A percentile compares a stretch with the other conserved stretches of the same genome.
Evolutionary conservation across 2,113 vertebrate genomes (phyloP).

Genomic region (Microtus pennsylvanicus): DNA sequence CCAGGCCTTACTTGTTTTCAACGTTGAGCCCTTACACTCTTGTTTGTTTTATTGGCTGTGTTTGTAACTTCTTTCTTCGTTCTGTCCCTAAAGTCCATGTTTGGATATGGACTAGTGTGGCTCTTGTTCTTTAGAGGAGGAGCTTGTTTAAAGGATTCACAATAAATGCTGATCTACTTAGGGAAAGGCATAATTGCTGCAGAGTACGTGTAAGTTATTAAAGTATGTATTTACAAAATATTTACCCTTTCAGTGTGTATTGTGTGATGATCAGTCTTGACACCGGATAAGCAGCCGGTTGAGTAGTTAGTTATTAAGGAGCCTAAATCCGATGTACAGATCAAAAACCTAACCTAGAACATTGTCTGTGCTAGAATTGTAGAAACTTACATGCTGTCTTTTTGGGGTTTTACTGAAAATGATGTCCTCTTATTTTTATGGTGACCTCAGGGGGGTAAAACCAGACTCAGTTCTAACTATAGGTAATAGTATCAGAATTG

Average conservation of each 20-base stretch:
- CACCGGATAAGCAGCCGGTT: not conserved
- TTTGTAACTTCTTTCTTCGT: not conserved
- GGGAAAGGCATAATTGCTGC: not conserved
- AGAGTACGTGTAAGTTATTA: not conserved
- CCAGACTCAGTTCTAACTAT: constrained; percentile 16
- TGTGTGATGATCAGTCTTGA: not conserved
- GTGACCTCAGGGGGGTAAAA: not conserved
- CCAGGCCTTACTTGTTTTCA: not conserved
- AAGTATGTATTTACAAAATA: constrained; percentile 10
- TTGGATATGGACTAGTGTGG: not conserved
- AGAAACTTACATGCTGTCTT: not conserved
- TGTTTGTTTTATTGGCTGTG: constrained; percentile 7
- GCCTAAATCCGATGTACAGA: not conserved
- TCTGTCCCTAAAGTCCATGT: not conserved
- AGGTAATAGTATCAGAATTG: constrained; percentile 36
- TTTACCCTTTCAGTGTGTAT: constrained; percentile 30
- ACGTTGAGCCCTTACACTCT: not conserved
- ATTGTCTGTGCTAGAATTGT: not conserved
- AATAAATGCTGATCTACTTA: constrained; percentile 12
- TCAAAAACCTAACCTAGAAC: not conserved
- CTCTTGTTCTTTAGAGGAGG: not conserved
- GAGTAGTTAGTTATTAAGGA: constrained; percentile 20
- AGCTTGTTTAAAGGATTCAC: not conserved
- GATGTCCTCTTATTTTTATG: constrained; percentile 39
- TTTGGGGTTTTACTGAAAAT: constrained; percentile 31